Evolutionary conservation across 2,888 invertebrate genomes (phyloP), one percentile per base, ranked within the genome.

Genomic region (Ochropacha duplaris): DNA sequence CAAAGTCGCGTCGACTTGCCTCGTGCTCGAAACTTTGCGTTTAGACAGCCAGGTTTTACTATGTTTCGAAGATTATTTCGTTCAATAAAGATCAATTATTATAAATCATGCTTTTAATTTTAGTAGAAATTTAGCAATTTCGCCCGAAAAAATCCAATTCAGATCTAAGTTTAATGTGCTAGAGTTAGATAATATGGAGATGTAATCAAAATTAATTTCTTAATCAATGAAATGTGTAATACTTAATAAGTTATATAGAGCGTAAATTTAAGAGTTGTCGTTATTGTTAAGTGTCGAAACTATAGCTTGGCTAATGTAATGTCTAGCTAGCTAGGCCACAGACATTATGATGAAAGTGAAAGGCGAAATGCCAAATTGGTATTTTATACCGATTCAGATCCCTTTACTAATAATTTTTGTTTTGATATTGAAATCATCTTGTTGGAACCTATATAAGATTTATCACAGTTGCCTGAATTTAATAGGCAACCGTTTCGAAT

Each of bases 1-100:
- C 88, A 89, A 89, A 88, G 87, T 87, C 88, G 78, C 78, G 73
- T 74, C 76, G 77, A 68, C 72, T 71, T 67, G 73, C 74, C 75
- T 75, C 74, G 74, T 75, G 79, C 74, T 74, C 75, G 72, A 79
- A 84, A 81, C 79, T 78, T 76, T 67, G 64, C 66, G 58, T 60
- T 60, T 9, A 44, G 44, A 61, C 61, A 58, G 66, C 66, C 61
- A 65, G 62, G 63, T 57, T 63, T 64, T 64, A 36, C 31, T 50
- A 60, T 62, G 28, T 44, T 44, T 19, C 19, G 19, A 16, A 16
- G 14, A 14, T 14, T 44, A 19, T 44, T 44, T 44, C 44, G 19
- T 44, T 44, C 39, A 44, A 44, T 50, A 67, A 72, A 65, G 65
- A 4, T n/a, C n/a, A 0, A n/a, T 9, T 36, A n/a, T n/a, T 31